Evolutionary conservation across 2,797 vertebrate species (phyloP), one percentile per base, ranked within the genome.

Genomic region (Acrossocheilus wenchowensis): DNA sequence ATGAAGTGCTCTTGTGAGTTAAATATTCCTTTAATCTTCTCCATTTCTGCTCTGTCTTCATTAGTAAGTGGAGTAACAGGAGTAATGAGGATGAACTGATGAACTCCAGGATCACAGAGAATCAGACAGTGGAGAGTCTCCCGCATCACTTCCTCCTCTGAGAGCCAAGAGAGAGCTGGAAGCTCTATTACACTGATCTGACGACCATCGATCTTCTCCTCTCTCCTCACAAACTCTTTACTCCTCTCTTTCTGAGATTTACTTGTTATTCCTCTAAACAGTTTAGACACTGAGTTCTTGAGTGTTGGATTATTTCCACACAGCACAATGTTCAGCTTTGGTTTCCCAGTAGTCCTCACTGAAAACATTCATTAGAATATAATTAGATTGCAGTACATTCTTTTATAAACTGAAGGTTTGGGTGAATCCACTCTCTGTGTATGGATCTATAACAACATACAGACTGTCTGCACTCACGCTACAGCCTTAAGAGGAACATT

Each of bases 311-410:
- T 3, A 26, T 9, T 26, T 48, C 71, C 71, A 73, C 71, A 73
- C n/a, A 73, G 14, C 14, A 73, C 71, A 48, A 73, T 26, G n/a
- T 74, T 74, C 43, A 48, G 41, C 71, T 48, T 73, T 73, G 72
- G 0, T 74, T 48, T 74, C 5, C 72, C 43, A 48, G 43, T 15
- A 48, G 12, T 26, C n/a, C 0, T 48, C 43, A 4, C 43, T 73
- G n/a, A 73, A 43, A 73, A 45, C 6, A 48, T 54, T 54, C 36
- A 48, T 48, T 48, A 48, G 48, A 48, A 48, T 48, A 48, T 48
- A 48, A 48, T 48, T 48, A 48, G 45, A 48, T 14, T 48, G 45
- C 45, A 48, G 45, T 48, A 48, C 11, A 48, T 48, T 48, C 3
- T 48, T 48, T 48, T 11, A 48, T 48, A 12, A 48, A 12, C 45